Conservation (phyloP, 2,888 invertebrate species). For the Muschampia plurimacula region DNA sequence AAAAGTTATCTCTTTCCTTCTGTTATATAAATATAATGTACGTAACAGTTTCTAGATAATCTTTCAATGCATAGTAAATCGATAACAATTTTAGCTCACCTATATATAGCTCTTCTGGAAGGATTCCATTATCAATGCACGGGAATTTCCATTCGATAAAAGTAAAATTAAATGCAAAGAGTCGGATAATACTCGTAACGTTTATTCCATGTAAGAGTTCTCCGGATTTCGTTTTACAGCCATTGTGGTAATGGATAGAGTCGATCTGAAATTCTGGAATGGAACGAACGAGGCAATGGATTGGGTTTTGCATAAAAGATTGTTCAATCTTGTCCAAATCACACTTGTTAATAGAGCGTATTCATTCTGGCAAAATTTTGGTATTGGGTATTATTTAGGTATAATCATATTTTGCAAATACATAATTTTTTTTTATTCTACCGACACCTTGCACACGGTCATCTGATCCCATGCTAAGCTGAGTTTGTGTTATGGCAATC, state of each 20-base stretch:
- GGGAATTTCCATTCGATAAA: not conserved
- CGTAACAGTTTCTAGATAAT: too few species aligned
- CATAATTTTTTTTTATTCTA: too few species aligned
- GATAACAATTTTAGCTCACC: too few species aligned
- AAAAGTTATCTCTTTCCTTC: too few species aligned
- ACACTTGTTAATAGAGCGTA: constrained; percentile 17
- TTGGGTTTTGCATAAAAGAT: constrained; percentile 26
- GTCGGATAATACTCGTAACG: constrained; percentile 3
- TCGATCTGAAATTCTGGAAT: constrained; percentile 23
- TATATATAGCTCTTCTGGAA: not conserved
- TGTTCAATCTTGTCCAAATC: constrained; percentile 16
- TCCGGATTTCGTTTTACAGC: constrained; percentile 28
- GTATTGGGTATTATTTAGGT: too few species aligned
- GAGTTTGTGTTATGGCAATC: too few species aligned
- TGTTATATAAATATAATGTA: too few species aligned
- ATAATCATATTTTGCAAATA: too few species aligned
- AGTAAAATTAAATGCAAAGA: constrained; percentile 19
- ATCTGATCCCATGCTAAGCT: too few species aligned
- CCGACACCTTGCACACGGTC: too few species aligned
- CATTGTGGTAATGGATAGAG: constrained; percentile 25
- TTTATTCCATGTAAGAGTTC: constrained; percentile 16
- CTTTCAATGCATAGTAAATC: too few species aligned
- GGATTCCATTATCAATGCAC: not conserved
- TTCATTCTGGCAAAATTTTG: not conserved
- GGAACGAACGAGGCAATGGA: constrained; percentile 21